These are phyloP conservation scores for Brotula barbata DNA, from an alignment of 2,797 vertebrate species.

Conservation along the genomic window DNA sequence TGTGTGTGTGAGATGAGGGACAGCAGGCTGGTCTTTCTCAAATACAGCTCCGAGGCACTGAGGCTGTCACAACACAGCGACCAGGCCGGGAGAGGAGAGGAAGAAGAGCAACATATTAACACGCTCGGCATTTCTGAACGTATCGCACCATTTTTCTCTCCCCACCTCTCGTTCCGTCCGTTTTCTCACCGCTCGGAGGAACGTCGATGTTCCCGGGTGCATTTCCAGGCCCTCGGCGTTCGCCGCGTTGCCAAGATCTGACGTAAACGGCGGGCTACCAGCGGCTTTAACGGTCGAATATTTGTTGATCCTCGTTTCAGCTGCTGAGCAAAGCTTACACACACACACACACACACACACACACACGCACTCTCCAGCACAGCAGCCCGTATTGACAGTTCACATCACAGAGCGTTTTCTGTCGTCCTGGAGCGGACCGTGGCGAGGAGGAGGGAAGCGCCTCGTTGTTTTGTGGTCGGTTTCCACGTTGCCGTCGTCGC, in stretches of 20 bases:
- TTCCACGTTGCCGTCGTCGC: constrained; percentile 27
- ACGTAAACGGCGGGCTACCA: constrained; percentile 48
- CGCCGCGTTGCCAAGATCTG: constrained; percentile 51
- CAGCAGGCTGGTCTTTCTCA: constrained; percentile 71
- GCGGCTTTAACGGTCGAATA: constrained; percentile 47
- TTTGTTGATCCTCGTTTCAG: constrained; percentile 42
- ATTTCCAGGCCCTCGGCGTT: constrained; percentile 27
- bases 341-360: neutral
- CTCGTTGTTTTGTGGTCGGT: too few relatives aligned
- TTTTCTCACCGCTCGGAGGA: neutral
- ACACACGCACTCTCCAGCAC: constrained; percentile 16
- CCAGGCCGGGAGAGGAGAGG: constrained; percentile 40
- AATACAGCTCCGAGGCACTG: constrained; percentile 60
- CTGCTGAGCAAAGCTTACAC: constrained; percentile 12
- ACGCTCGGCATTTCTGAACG: constrained; percentile 58
- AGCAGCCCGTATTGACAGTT: constrained; percentile 2
- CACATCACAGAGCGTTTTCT: neutral
- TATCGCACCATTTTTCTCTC: constrained; percentile 47
- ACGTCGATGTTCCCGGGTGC: constrained; percentile 5
- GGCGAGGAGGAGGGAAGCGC: too few relatives aligned
- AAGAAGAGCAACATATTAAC: constrained; percentile 61
- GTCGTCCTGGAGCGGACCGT: too few relatives aligned
- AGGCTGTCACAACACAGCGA: constrained; percentile 67
- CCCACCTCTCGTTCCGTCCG: constrained; percentile 18
- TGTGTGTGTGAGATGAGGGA: constrained; percentile 45